Base-by-base conservation (phyloP, 2,113 vertebrate genomes). In the Tetraodon nigroviridis region DNA sequence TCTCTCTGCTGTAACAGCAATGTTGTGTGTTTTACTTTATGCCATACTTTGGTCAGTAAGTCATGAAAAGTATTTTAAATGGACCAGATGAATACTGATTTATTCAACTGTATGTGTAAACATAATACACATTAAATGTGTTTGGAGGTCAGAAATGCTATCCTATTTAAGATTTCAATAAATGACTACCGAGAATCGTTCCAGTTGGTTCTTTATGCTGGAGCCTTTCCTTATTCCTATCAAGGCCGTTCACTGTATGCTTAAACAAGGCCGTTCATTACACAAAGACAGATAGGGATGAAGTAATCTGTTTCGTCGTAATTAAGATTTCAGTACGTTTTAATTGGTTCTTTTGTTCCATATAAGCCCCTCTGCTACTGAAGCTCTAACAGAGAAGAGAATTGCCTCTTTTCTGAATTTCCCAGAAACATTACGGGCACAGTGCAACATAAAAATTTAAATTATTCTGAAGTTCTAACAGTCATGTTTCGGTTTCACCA, bases 271-370 rank as follows among this genome's bases (percentile, higher is more conserved):
- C 71, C 66, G 40, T 74, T 60, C 40, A 83, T 87, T 82, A 83
- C 70, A 69, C 41, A 4, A 1, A 70, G 69, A 49, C 65, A 71
- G 62, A 52, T 53, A 2, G 52, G 78, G 80, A 76, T 68, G 67
- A 65, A 60, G 52, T 52, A 32, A 50, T 62, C 76, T 67, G 59
- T 64, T 76, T 80, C 76, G 73, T 76, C 51, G 72, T 87, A 86
- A 90, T 87, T 83, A 87, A 81, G 80, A 67, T 79, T 84, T 80
- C 55, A 69, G 57, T 37, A 54, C 78, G 76, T 75, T 87, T 86
- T 84, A 86, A 89, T 87, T 87, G 86, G 68, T 84, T 80, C 79
- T 89, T 85, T 86, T 84, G 86, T 88, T 83, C 85, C 67, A 67
- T 61, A 62, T 79, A 84, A 79, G 63, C 79, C 63, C 57, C 40